phyloP scores from a whole-genome alignment of 2,888 invertebrate species.

The Thysanoteuthis rhombus region DNA sequence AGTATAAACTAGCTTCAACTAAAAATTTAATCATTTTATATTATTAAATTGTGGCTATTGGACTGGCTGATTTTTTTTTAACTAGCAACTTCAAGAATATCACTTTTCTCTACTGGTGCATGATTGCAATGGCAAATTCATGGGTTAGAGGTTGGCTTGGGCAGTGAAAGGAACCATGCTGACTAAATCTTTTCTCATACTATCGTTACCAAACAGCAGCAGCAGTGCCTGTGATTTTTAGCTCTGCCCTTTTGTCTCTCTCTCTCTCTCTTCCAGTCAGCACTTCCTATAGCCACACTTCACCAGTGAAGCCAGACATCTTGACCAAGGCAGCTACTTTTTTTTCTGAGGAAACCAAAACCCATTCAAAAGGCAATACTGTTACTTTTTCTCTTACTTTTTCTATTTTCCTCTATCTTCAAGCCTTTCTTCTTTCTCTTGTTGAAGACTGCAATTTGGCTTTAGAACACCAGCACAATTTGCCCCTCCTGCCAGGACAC shows the following conservation, averaged over 20 bases:
- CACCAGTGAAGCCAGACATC: background rate
- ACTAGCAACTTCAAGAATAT: background rate
- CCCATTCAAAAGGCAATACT: background rate
- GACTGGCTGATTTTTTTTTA: background rate
- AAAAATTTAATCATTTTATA: background rate
- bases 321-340: background rate
- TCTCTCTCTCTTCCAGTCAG: background rate
- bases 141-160: background rate
- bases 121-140: background rate
- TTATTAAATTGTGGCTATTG: constrained; percentile 12
- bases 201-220: background rate
- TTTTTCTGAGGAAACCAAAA: constrained; percentile 12
- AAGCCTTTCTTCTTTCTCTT: background rate
- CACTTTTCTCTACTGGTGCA: background rate
- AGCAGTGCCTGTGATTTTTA: background rate
- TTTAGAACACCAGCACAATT: constrained; percentile 12
- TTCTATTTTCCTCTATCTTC: too few relatives aligned
- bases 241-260: background rate
- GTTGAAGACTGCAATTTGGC: background rate
- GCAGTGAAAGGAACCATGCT: background rate
- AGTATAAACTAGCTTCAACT: background rate
- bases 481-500: constrained; percentile 12
- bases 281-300: background rate
- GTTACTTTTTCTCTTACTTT: background rate
- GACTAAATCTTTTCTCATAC: background rate